These are phyloP conservation scores for Schmidtea mediterranea DNA, from an alignment of 1,140 invertebrate species.

Conservation along the genomic window DNA sequence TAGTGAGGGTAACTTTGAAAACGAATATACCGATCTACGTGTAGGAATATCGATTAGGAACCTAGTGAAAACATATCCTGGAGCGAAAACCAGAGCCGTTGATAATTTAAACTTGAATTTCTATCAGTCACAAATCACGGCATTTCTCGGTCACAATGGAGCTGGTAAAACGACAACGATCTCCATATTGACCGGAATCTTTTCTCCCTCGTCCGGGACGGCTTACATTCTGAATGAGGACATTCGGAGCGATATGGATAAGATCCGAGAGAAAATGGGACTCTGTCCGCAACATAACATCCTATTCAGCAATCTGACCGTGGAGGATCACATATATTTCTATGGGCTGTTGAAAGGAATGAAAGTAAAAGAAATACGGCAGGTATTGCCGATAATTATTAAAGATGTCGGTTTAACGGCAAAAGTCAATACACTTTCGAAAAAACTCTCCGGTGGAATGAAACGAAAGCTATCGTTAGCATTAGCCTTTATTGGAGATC, in stretches of 20 bases:
- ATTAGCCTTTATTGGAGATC: slow-evolving; percentile 30
- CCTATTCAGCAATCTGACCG: slow-evolving; percentile 64
- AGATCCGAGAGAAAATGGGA: slow-evolving; percentile 42
- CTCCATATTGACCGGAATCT: slow-evolving; percentile 47
- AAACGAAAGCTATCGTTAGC: slow-evolving; percentile 30
- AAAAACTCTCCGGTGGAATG: slow-evolving; percentile 34
- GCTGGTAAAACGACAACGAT: too few relatives aligned
- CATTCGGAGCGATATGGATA: slow-evolving; percentile 28
- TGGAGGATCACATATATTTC: slow-evolving; percentile 60
- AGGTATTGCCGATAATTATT: slow-evolving; percentile 29
- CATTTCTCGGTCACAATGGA: too few relatives aligned
- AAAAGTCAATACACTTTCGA: slow-evolving; percentile 38
- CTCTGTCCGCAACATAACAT: slow-evolving; percentile 83
- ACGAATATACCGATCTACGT: slow-evolving; percentile 29
- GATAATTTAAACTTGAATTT: slow-evolving; percentile 35
- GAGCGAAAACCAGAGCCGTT: slow-evolving; percentile 32
- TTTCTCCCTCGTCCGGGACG: slow-evolving; percentile 37
- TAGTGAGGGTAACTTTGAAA: slow-evolving; percentile 25
- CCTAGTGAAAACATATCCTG: slow-evolving; percentile 33
- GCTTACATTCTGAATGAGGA: slow-evolving; percentile 41
- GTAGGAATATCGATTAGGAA: slow-evolving; percentile 37
- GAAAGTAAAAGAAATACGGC: slow-evolving; percentile 28
- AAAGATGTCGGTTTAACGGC: slow-evolving; percentile 32
- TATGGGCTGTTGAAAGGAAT: slow-evolving; percentile 44
- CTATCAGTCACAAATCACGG: too few relatives aligned